Evolutionary conservation across 1,140 invertebrate species (phyloP), one percentile per base, ranked within the genome.

Genomic region (Solen grandis): DNA sequence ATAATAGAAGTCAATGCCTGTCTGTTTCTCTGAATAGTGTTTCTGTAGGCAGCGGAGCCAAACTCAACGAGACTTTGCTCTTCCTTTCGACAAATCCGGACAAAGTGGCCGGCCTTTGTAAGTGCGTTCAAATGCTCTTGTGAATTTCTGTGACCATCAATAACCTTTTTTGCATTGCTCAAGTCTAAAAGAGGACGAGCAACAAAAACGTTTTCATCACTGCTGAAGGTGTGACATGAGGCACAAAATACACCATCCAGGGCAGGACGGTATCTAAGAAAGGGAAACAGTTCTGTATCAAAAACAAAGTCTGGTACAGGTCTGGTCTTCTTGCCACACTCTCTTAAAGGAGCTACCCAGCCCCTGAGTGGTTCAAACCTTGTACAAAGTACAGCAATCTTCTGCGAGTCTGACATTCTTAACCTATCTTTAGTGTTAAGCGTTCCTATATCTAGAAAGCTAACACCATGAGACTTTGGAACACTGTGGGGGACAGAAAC

Each of bases 241-340:
- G 54, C 54, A 55, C 54, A 55, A n/a, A 55, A 8, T 5, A 55
- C 5, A 8, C 54, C 54, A 55, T 55, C 54, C 5, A 19, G 27
- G 5, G 5, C 5, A 8, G 54, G 54, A 55, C 54, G n/a, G 54
- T 55, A 8, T 19, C 54, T 55, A 4, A 55, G 54, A 19, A 5
- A 55, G 19, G 54, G 54, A 19, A 55, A 55, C 19, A 22, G 5
- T 19, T 55, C 54, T 22, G 5, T 19, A 19, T 19, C 19, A 27
- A 55, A 55, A 55, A 55, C 54, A 55, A 55, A 55, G 19, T 55
- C 54, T 8, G 54, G 54, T 19, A 55, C 54, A 55, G 5, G 54
- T 55, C 19, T 55, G 4, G 5, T 27, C 19, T 55, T 55, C n/a
- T n/a, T 55, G 19, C 54, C 54, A n/a, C 54, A 55, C n/a, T 55